Percentiles rank a stretch among this genome's conserved stretches.
These are phyloP conservation scores for Melanerpes formicivorus DNA, from an alignment of 2,113 vertebrate species.

Conservation along the genomic window DNA sequence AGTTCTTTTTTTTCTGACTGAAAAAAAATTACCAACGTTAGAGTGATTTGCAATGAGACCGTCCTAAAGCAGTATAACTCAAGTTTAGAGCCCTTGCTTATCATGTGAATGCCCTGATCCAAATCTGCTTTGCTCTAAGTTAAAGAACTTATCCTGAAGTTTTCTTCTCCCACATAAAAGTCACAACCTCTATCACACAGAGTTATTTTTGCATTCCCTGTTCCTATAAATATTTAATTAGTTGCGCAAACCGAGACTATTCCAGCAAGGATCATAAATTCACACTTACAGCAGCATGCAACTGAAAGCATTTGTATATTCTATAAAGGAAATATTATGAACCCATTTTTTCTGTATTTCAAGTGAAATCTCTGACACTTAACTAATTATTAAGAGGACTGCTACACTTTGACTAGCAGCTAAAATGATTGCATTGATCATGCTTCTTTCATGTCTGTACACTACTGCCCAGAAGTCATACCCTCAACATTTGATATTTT, in stretches of 20 bases:
- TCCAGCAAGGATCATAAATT: background rate
- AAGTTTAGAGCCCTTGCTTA: background rate
- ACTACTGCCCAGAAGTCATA: background rate
- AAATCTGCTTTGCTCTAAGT: background rate
- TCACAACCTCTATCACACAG: background rate
- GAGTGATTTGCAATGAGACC: background rate
- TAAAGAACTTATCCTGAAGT: background rate
- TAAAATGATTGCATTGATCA: background rate
- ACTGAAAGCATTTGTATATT: background rate
- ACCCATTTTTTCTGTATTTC: background rate
- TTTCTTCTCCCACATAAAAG: background rate
- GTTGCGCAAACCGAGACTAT: background rate
- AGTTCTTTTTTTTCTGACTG: background rate
- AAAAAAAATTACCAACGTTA: background rate
- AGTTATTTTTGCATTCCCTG: conserved; percentile 24
- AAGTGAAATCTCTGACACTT: background rate
- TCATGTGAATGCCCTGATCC: background rate
- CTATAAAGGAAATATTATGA: background rate
- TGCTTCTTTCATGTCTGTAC: background rate
- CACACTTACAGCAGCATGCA: background rate
- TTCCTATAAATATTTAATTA: conserved; percentile 44
- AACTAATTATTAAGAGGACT: background rate
- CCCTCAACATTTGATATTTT: background rate
- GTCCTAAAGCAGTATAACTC: background rate
- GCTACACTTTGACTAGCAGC: background rate